A percentile compares a stretch with the other conserved stretches of the same genome.
phyloP scores from a whole-genome alignment of 2,113 vertebrate species.

The Leptodactylus fuscus region DNA sequence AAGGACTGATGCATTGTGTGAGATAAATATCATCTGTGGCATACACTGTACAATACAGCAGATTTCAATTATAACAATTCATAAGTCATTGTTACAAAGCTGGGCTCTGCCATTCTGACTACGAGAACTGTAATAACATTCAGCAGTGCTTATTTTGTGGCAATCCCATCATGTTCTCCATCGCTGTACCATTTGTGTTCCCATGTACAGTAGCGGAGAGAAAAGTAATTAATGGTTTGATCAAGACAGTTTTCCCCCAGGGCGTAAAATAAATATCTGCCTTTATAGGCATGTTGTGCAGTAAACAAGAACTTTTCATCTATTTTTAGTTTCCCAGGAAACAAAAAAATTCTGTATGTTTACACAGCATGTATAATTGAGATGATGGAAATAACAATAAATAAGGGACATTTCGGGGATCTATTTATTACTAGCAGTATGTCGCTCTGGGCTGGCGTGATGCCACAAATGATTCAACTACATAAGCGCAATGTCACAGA shows the following conservation, averaged over 20 bases:
- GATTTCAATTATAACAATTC: conserved; percentile 48
- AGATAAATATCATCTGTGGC: conserved; percentile 41
- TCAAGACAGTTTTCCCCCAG: background rate
- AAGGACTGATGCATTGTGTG: conserved; percentile 25
- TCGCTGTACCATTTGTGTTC: background rate
- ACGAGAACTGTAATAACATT: conserved; percentile 14
- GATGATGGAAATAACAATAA: background rate
- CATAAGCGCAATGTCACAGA: background rate
- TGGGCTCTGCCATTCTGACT: background rate
- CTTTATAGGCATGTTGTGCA: background rate
- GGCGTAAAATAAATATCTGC: conserved; percentile 17
- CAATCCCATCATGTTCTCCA: conserved; percentile 10
- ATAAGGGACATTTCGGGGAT: background rate
- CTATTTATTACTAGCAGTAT: background rate
- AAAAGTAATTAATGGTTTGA: conserved; percentile 26
- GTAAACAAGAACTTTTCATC: background rate
- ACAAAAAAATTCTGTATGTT: background rate
- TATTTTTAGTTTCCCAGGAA: conserved; percentile 24
- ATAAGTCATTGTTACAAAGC: conserved; percentile 38
- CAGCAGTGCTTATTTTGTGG: conserved; percentile 22
- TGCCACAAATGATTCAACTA: background rate
- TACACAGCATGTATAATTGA: background rate
- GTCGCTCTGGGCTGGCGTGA: background rate
- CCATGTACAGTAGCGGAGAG: background rate
- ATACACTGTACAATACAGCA: conserved; percentile 27